phyloP scores from a whole-genome alignment of 2,797 vertebrate species.

The Eulemur albifrons region DNA sequence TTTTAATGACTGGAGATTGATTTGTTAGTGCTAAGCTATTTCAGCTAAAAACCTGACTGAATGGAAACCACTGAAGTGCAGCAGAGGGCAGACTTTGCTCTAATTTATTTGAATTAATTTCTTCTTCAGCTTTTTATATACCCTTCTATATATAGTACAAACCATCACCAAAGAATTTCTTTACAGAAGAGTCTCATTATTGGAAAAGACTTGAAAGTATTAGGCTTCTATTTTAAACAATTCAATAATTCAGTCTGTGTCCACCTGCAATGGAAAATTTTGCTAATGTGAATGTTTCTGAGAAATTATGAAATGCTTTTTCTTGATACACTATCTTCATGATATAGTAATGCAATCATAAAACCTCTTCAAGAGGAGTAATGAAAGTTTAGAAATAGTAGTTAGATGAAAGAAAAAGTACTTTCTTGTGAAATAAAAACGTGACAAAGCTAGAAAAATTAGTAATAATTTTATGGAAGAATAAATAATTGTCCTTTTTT shows the following conservation, averaged over 20 bases:
- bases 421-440: slow-evolving; percentile 24
- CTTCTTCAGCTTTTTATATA: slow-evolving; percentile 60
- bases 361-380: not conserved
- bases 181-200: slow-evolving; percentile 20
- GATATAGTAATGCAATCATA: not conserved
- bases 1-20: slow-evolving; percentile 55
- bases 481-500: not conserved
- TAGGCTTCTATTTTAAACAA: slow-evolving; percentile 47
- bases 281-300: not conserved
- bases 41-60: slow-evolving; percentile 58
- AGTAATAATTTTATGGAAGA: slow-evolving; percentile 31
- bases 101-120: slow-evolving; percentile 70
- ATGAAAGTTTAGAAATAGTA: not conserved
- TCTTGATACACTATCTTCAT: not conserved
- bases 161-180: slow-evolving; percentile 27
- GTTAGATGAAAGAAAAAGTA: not conserved
- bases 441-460: slow-evolving; percentile 9
- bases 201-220: slow-evolving; percentile 24
- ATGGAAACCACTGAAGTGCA: slow-evolving; percentile 51
- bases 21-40: slow-evolving; percentile 66
- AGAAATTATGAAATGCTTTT: slow-evolving; percentile 14
- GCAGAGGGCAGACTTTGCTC: slow-evolving; percentile 72
- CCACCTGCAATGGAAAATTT: not conserved
- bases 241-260: not conserved
- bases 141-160: slow-evolving; percentile 54